Conservation (phyloP, 2,113 vertebrate species). For the Coregonus clupeaformis region DNA sequence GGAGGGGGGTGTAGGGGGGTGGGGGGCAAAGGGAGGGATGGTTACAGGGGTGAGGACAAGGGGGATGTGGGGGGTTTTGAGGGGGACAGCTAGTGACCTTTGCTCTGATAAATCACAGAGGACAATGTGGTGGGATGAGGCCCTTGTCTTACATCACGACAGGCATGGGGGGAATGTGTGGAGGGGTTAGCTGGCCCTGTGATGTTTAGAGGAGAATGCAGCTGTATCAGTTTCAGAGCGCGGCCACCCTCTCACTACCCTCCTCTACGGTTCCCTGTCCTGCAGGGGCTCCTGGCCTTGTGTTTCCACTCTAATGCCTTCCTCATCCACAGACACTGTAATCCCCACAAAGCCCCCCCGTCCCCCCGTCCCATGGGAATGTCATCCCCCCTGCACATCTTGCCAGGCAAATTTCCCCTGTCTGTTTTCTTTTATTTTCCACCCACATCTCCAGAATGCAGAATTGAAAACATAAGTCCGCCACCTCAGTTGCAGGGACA, state of each 20-base stretch:
- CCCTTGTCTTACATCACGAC: not conserved
- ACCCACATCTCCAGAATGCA: not conserved
- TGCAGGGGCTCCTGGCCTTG: not conserved
- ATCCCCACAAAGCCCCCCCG: conserved; percentile 37
- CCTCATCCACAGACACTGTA: conserved; percentile 35
- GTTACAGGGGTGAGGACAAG: no score
- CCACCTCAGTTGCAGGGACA: not conserved
- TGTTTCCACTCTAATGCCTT: conserved; percentile 19
- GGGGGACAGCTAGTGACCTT: not conserved
- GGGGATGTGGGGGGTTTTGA: not conserved
- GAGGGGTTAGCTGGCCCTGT: not conserved
- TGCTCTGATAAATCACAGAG: conserved; percentile 1
- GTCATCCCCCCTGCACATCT: conserved; percentile 31
- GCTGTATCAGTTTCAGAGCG: conserved; percentile 16
- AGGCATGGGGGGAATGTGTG: not conserved
- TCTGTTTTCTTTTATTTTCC: not conserved
- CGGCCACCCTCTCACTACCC: not conserved
- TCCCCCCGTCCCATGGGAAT: conserved; percentile 19
- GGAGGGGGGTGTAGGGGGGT: no score
- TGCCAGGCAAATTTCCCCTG: conserved; percentile 6
- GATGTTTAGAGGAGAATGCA: conserved; percentile 3
- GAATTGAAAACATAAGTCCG: not conserved
- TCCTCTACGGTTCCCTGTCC: not conserved
- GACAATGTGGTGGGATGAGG: not conserved
- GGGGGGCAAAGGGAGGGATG: no score